A percentile compares a stretch with the other conserved stretches of the same genome.
These are phyloP conservation scores for Eilema depressum DNA, from an alignment of 2,888 invertebrate species.

Conservation along the genomic window DNA sequence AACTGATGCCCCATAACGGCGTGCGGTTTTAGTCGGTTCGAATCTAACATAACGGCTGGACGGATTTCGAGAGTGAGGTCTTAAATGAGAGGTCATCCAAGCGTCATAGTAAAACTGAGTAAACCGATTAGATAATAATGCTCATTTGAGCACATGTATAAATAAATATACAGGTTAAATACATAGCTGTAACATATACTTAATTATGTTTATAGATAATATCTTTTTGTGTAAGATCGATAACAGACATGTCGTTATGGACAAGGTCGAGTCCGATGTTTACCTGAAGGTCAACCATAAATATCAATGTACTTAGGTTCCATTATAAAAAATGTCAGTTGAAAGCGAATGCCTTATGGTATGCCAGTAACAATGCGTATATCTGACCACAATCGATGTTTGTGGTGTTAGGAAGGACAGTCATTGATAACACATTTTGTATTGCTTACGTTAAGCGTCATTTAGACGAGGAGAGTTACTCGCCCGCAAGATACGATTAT, in stretches of 20 bases:
- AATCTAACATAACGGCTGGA: too few species aligned
- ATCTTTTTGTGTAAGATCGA: constrained; percentile 4
- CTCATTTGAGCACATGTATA: too few species aligned
- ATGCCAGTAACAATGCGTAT: neutral
- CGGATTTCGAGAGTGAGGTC: too few species aligned
- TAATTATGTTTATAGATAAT: neutral
- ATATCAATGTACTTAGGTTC: constrained; percentile 3
- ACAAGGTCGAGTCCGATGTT: constrained; percentile 4
- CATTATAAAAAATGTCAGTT: neutral
- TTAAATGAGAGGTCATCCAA: too few species aligned
- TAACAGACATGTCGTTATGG: neutral
- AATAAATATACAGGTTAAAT: too few species aligned
- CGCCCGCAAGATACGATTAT: too few species aligned
- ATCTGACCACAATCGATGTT: neutral
- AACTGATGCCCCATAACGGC: too few species aligned
- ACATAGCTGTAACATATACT: neutral
- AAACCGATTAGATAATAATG: too few species aligned
- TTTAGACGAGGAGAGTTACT: neutral
- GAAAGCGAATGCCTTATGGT: neutral
- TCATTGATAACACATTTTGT: neutral
- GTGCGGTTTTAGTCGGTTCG: too few species aligned
- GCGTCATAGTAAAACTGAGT: too few species aligned
- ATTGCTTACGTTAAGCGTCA: neutral
- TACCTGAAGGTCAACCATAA: constrained; percentile 4
- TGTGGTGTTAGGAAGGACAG: neutral